Evolutionary conservation across 2,888 invertebrate species (phyloP), one percentile per base, ranked within the genome.

Genomic region (Mycalesis mineus): DNA sequence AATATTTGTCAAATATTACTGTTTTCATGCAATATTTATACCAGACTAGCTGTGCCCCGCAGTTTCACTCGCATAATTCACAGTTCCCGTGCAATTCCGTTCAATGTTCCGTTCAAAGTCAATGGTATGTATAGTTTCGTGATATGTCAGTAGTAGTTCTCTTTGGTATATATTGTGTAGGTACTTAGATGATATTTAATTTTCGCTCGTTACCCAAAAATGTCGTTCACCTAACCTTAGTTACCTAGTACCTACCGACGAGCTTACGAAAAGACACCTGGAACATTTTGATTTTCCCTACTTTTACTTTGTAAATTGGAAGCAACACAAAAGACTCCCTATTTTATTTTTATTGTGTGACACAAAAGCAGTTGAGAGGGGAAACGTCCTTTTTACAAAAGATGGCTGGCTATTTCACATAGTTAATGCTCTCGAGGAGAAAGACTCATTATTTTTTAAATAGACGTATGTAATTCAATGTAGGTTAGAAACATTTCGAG

Each of bases 311-410:
- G 15, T 22, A 28, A 28, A 17, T 49, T 50, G 29, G 28, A 39
- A 39, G 40, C 39, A 40, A 50, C 50, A 57, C 39, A 41, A 57
- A 47, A 52, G 57, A 9, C 29, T 57, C 37, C 51, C 45, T 45
- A 52, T 52, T 57, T 52, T 40, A 22, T 41, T 57, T 51, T 57
- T 57, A 57, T 45, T 39, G 37, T 52, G 40, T 31, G 13, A 52
- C 40, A 57, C 51, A 57, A 57, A 51, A 57, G 57, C 41, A 47
- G 40, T 37, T 39, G 40, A 31, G 41, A 53, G 36, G 36, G 37
- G 37, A 51, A 42, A 51, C 52, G 52, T 13, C 14, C 37, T 14
- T 50, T 50, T 39, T 29, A 39, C 14, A 37, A 40, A 50, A 40
- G 50, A 50, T 13, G 14, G 50, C 50, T 39, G 50, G 39, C 50